Percentiles rank a stretch among this genome's conserved stretches.
Evolutionary conservation across 2,888 invertebrate species (phyloP).

Genomic region (Parnassius mnemosyne): DNA sequence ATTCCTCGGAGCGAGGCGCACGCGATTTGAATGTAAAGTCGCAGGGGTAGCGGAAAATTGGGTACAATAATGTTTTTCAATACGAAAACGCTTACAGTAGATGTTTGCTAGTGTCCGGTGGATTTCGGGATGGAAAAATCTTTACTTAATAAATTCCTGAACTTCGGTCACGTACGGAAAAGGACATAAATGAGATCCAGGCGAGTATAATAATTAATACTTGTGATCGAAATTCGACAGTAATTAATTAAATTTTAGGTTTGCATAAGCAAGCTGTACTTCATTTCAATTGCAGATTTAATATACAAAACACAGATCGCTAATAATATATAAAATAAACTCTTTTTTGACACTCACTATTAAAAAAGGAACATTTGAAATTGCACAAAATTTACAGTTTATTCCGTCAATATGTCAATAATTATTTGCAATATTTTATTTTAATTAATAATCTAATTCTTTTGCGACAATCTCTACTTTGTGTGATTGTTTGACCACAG

Average conservation of each 20-base stretch:
- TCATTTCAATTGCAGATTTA: too few relatives aligned
- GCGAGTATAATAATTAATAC: background rate
- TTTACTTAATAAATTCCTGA: conserved; percentile 4
- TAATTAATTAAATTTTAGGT: too few relatives aligned
- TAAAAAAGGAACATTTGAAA: too few relatives aligned
- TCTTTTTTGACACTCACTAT: too few relatives aligned
- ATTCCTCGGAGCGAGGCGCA: conserved; percentile 10
- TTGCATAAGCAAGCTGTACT: too few relatives aligned
- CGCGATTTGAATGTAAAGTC: conserved; percentile 27
- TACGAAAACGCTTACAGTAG: conserved; percentile 16
- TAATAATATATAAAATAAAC: too few relatives aligned
- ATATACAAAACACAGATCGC: too few relatives aligned
- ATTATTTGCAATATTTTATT: too few relatives aligned
- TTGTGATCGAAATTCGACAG: background rate
- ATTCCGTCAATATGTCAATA: too few relatives aligned
- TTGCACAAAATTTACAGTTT: too few relatives aligned
- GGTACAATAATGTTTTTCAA: conserved; percentile 19
- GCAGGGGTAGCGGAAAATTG: conserved; percentile 11
- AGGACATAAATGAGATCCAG: background rate
- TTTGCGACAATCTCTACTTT: background rate
- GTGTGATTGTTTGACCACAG: too few relatives aligned
- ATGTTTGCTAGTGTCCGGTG: conserved; percentile 2
- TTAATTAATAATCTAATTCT: too few relatives aligned
- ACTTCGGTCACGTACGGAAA: background rate
- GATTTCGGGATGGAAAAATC: background rate